Conservation (phyloP, 2,888 invertebrate species). For the Cactoblastis cactorum region DNA sequence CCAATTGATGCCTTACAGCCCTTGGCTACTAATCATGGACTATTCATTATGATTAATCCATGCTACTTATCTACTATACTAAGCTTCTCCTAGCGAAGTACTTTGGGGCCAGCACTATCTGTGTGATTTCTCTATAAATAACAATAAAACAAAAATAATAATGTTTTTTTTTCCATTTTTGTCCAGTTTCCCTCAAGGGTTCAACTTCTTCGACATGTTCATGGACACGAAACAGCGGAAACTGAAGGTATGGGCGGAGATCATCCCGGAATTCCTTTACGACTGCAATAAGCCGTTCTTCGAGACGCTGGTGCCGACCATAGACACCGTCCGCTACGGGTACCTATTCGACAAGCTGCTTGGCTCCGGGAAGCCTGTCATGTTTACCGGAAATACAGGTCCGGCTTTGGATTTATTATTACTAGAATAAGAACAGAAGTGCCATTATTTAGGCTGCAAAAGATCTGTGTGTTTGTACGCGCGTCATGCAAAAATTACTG, state of each 20-base stretch:
- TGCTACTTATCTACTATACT: too few species aligned
- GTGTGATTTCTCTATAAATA: too few species aligned
- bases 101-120: too few species aligned
- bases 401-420: constrained; percentile 15
- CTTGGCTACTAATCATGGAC: too few species aligned
- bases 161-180: constrained; percentile 7
- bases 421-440: too few species aligned
- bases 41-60: too few species aligned
- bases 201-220: constrained; percentile 86
- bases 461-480: too few species aligned
- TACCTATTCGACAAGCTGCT: constrained; percentile 88
- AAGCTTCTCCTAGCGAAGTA: too few species aligned
- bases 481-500: too few species aligned
- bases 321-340: constrained; percentile 93
- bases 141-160: too few species aligned
- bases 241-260: constrained; percentile 88
- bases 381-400: constrained; percentile 95
- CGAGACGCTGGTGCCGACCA: constrained; percentile 93
- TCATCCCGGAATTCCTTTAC: constrained; percentile 87
- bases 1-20: too few species aligned
- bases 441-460: too few species aligned
- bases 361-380: constrained; percentile 85
- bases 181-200: constrained; percentile 83
- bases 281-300: constrained; percentile 87
- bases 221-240: constrained; percentile 84